These are phyloP conservation scores for Papilio polytes DNA, from an alignment of 1,140 invertebrate genomes.

Conservation along the genomic window DNA sequence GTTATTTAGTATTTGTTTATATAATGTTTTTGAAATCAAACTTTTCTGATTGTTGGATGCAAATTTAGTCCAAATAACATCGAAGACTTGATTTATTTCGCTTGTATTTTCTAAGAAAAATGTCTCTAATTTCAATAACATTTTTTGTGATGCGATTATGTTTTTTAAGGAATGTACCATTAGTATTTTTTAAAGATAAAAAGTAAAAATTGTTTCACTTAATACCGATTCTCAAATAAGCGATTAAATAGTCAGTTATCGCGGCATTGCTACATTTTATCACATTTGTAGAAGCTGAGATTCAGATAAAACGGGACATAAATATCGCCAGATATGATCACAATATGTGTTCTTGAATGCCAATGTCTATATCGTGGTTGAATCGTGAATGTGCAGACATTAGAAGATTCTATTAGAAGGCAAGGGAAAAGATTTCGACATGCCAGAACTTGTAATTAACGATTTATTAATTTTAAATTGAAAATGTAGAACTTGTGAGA, in stretches of 20 bases:
- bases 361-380: constrained; percentile 26
- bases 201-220: not conserved
- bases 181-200: not conserved
- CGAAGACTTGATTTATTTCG: no score
- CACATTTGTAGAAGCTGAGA: constrained; percentile 22
- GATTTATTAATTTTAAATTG: not conserved
- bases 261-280: constrained; percentile 26
- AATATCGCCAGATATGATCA: constrained; percentile 39
- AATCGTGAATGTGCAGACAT: constrained; percentile 2
- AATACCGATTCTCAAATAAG: constrained; percentile 25
- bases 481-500: not conserved
- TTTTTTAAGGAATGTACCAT: not conserved
- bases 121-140: not conserved
- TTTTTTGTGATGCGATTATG: not conserved
- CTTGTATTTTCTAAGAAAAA: no score
- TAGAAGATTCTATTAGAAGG: constrained; percentile 15
- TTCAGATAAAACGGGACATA: constrained; percentile 31
- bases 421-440: not conserved
- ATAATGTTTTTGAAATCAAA: not conserved
- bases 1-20: not conserved
- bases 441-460: not conserved
- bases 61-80: not conserved
- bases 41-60: not conserved
- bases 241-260: constrained; percentile 25
- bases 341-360: constrained; percentile 35